Evolutionary conservation across 2,113 vertebrate genomes (phyloP).

Genomic region (Cygnus buccinator): DNA sequence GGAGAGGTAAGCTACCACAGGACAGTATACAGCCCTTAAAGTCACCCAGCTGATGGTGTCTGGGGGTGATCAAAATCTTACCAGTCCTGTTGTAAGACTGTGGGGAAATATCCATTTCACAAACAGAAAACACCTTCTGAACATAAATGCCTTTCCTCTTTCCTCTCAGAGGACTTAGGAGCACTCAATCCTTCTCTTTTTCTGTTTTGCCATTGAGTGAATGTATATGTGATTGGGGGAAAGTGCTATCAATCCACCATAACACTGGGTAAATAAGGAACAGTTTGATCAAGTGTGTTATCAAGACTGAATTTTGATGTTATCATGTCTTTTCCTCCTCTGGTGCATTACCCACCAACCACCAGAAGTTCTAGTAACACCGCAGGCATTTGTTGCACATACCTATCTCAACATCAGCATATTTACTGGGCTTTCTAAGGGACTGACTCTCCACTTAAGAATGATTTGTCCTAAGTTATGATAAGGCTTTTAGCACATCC

Average conservation of each 20-base stretch:
- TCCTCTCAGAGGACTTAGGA: not conserved
- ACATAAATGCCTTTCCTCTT: not conserved
- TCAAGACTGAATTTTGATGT: not conserved
- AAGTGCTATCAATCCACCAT: not conserved
- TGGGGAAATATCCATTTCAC: not conserved
- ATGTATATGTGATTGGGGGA: not conserved
- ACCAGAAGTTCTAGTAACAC: not conserved
- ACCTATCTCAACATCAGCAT: not conserved
- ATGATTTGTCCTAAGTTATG: not conserved
- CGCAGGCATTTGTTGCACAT: not conserved
- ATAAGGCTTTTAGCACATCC: not conserved
- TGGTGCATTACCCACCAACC: not conserved
- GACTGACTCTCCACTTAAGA: not conserved
- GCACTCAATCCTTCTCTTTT: not conserved
- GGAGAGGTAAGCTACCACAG: not conserved
- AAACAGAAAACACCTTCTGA: not conserved
- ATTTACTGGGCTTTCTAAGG: not conserved
- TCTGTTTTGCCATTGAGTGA: not conserved
- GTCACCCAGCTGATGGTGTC: not conserved
- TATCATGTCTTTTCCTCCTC: not conserved
- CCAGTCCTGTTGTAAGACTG: rapidly evolving
- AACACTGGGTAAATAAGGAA: not conserved
- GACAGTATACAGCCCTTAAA: not conserved
- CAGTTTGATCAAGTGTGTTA: not conserved
- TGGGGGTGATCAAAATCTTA: not conserved